Base-by-base conservation (phyloP, 2,888 invertebrate genomes). In the Subacronicta megacephala region DNA sequence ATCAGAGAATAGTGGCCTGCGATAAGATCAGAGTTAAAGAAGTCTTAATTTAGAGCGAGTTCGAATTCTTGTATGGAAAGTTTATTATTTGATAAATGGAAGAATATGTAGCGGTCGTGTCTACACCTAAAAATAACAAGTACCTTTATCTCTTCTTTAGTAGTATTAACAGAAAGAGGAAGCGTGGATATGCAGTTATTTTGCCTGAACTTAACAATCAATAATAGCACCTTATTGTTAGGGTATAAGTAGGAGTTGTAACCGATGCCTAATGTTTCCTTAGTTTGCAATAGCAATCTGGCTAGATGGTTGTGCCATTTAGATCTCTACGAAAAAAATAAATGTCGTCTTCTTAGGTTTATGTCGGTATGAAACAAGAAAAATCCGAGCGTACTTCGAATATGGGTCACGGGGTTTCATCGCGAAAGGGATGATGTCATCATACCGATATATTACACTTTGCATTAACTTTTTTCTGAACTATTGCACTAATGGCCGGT, bases 21-120 rank as follows among this genome's bases (percentile, higher is more conserved):
- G 68, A 68, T 68, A 68, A 54, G 15, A 55, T 60, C 61, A 31
- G 52, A 42, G 12, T 68, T 57, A 52, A 44, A 29, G 49, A 52
- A 62, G 44, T 49, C 7, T 9, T 2, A 23, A 49, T 49, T 58
- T 33, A 13, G 51, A 47, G 51, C 23, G 42, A 15, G 26, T 26
- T 13, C 18, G 15, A 16, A 29, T 15, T 23, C 13, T n/a, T 46
- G 7, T 23, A 36, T 47, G 52, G 46, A 65, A 60, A 65, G 60
- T 35, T 47, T 29, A 29, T 52, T 42, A 31, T 36, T 26, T 38
- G 1, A 15, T 20, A 12, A 13, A 26, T 12, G 12, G 33, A 33
- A 15, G 15, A 18, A 44, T 17, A n/a, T 29, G 16, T 9, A 35
- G 40, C 23, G 26, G 2, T 18, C 4, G 18, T 26, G 3, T 26